A percentile compares a stretch with the other conserved stretches of the same genome.
Conservation (phyloP, 1,140 invertebrate genomes). For the Drosophila malerkotliana region DNA sequence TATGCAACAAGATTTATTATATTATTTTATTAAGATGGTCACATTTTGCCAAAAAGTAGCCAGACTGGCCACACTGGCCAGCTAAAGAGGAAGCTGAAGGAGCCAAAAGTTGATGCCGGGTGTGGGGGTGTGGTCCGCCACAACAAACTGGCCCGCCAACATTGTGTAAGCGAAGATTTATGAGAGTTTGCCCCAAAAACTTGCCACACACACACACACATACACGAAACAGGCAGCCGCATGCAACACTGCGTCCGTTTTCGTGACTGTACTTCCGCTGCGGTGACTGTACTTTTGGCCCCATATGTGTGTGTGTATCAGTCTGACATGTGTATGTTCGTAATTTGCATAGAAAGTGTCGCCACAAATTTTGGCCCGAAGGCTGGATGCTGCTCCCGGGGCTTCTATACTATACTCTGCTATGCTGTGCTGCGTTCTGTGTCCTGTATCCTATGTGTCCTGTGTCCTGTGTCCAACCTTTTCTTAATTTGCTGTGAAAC, state of each 20-base stretch:
- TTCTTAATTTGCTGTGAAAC: slow-evolving; percentile 83
- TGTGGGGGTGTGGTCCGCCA: slow-evolving; percentile 13
- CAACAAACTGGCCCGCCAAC: slow-evolving; percentile 74
- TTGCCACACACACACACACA: slow-evolving; percentile 9
- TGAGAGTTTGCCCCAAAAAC: slow-evolving; percentile 76
- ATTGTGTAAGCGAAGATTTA: slow-evolving; percentile 81
- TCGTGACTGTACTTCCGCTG: slow-evolving; percentile 72
- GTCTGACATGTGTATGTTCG: slow-evolving; percentile 3
- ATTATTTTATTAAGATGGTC: background rate
- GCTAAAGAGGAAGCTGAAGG: slow-evolving; percentile 10
- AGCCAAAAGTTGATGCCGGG: background rate
- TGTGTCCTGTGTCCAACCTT: slow-evolving; percentile 63
- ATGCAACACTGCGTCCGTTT: slow-evolving; percentile 44
- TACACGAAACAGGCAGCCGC: slow-evolving; percentile 9
- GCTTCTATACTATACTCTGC: background rate
- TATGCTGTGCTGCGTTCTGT: slow-evolving; percentile 7
- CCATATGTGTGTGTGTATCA: slow-evolving; percentile 19
- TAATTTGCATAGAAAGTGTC: slow-evolving; percentile 78
- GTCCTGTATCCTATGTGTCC: slow-evolving; percentile 33
- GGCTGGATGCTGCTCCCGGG: slow-evolving; percentile 23
- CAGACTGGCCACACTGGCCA: slow-evolving; percentile 14
- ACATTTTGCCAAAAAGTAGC: background rate
- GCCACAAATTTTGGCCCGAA: slow-evolving; percentile 66
- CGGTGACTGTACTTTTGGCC: slow-evolving; percentile 65
- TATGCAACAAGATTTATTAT: background rate